These are phyloP conservation scores for Megalops cyprinoides DNA, from an alignment of 2,797 vertebrate genomes.

Conservation along the genomic window DNA sequence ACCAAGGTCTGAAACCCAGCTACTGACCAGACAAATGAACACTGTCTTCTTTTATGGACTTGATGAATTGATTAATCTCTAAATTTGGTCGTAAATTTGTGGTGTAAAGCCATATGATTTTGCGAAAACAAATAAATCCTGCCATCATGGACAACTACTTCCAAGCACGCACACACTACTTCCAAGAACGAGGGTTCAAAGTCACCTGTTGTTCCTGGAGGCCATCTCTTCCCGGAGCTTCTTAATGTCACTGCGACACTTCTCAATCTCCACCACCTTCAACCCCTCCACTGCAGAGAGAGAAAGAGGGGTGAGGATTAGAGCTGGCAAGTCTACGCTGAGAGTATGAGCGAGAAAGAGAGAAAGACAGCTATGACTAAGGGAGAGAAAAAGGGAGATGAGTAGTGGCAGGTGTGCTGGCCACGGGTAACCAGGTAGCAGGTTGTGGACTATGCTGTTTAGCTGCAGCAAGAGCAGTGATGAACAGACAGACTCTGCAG, in stretches of 20 bases:
- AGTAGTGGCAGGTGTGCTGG: not conserved
- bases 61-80: no score
- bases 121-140: no score
- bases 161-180: no score
- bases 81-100: no score
- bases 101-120: no score
- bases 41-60: no score
- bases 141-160: no score
- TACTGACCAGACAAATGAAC: no score
- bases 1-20: not conserved
- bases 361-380: no score
- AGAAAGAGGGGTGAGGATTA: constrained; percentile 12
- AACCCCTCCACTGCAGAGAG: constrained; percentile 87
- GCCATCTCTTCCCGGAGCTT: constrained; percentile 91
- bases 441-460: not conserved
- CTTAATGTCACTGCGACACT: constrained; percentile 92
- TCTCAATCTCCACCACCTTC: constrained; percentile 95
- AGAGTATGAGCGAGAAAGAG: no score
- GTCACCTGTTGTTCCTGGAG: constrained; percentile 75
- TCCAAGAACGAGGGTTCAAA: not conserved
- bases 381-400: constrained; percentile 28
- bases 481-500: not conserved
- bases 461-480: not conserved
- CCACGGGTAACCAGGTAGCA: not conserved
- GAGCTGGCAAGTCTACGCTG: not conserved